A percentile compares a stretch with the other conserved stretches of the same genome.
phyloP scores from a whole-genome alignment of 1,140 invertebrate species.

The Scaptomyza montana region DNA sequence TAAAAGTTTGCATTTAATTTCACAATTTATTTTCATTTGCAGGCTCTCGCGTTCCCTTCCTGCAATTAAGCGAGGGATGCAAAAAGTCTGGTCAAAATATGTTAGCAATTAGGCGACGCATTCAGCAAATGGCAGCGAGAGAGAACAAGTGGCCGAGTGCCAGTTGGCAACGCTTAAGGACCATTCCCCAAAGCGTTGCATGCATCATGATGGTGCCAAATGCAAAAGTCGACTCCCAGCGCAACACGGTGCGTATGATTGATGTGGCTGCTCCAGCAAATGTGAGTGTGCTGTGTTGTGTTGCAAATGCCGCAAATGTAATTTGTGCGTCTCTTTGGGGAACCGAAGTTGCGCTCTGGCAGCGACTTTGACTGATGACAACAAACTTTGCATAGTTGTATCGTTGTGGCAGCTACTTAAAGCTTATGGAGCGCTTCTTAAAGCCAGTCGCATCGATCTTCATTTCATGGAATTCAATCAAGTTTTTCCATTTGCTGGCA shows the following conservation, averaged over 20 bases:
- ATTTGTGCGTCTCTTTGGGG: slow-evolving; percentile 69
- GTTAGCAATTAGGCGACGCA: slow-evolving; percentile 73
- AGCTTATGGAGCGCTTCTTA: slow-evolving; percentile 10
- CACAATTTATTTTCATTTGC: slow-evolving; percentile 81
- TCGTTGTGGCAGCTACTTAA: slow-evolving; percentile 10
- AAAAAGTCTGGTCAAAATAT: slow-evolving; percentile 56
- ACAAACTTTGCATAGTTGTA: slow-evolving; percentile 66
- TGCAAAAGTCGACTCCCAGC: slow-evolving; percentile 42
- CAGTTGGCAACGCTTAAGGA: slow-evolving; percentile 44
- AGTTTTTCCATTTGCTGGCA: slow-evolving; percentile 74
- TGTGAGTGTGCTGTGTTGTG: slow-evolving; percentile 13
- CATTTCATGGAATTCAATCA: slow-evolving; percentile 75
- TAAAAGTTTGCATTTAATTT: slow-evolving; percentile 78
- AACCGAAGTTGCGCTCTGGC: slow-evolving; percentile 31
- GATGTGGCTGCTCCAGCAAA: slow-evolving; percentile 42
- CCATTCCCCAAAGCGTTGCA: slow-evolving; percentile 34
- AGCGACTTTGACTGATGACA: slow-evolving; percentile 52
- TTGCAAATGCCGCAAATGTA: slow-evolving; percentile 73
- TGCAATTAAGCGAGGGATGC: slow-evolving; percentile 46
- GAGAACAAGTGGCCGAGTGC: slow-evolving; percentile 25
- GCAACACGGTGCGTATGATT: slow-evolving; percentile 76
- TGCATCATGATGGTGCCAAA: slow-evolving; percentile 26
- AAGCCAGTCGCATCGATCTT: slow-evolving; percentile 66
- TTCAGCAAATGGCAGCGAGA: slow-evolving; percentile 41
- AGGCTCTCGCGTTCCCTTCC: slow-evolving; percentile 2